Evolutionary conservation across 2,113 vertebrate genomes (phyloP).

Genomic region (Panthera leo): DNA sequence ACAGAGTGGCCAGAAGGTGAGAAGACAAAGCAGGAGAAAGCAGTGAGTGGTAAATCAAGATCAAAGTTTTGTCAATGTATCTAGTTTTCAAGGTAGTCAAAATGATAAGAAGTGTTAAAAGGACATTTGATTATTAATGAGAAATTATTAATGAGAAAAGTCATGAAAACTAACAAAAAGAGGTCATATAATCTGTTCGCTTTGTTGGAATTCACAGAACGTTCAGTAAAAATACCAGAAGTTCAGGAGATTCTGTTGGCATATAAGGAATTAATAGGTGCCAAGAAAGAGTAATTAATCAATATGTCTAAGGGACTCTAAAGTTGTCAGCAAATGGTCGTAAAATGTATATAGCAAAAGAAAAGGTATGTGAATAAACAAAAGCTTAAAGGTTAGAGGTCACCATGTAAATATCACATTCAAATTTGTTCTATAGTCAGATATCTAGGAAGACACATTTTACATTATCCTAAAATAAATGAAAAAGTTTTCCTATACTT

Average conservation of each 20-base stretch:
- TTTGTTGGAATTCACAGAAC: background rate
- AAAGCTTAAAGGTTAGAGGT: background rate
- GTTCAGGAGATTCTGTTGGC: background rate
- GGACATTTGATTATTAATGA: background rate
- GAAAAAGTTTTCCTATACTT: background rate
- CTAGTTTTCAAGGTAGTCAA: background rate
- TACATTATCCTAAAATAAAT: background rate
- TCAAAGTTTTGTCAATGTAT: background rate
- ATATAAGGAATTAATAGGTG: background rate
- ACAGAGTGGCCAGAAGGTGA: background rate
- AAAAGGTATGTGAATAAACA: background rate
- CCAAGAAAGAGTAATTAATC: background rate
- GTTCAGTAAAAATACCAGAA: background rate
- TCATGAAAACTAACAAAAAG: background rate
- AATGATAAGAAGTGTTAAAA: background rate
- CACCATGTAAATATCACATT: background rate
- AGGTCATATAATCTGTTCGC: background rate
- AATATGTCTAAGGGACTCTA: background rate
- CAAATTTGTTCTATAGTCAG: background rate
- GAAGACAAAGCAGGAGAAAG: background rate
- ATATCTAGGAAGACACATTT: background rate
- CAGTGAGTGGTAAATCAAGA: background rate
- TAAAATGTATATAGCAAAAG: background rate
- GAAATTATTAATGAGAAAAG: background rate
- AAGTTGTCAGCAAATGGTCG: background rate